Evolutionary conservation across 2,888 invertebrate species (phyloP).

Genomic region (Netelia melanura): DNA sequence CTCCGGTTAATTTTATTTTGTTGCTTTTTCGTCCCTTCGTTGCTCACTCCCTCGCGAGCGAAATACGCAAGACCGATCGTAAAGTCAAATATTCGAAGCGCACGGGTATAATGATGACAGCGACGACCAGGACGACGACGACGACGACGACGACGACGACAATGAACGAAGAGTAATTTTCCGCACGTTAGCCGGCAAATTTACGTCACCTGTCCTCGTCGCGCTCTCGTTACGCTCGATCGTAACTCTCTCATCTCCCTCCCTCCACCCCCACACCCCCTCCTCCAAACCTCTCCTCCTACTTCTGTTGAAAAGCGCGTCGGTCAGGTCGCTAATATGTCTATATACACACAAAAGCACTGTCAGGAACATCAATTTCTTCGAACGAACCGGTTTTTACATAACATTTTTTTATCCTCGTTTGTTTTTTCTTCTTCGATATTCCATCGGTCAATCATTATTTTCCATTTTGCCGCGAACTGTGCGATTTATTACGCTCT

Average conservation of each 20-base stretch:
- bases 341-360: conserved; percentile 1
- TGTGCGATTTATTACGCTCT: neutral
- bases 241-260: conserved; percentile 37
- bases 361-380: conserved; percentile 20
- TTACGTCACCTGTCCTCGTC: conserved; percentile 65
- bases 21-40: conserved; percentile 1
- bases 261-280: too few species aligned
- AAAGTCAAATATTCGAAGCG: conserved; percentile 62
- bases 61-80: conserved; percentile 44
- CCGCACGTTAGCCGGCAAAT: conserved; percentile 71
- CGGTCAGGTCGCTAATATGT: neutral
- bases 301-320: too few species aligned
- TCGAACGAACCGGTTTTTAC: neutral
- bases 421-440: too few species aligned
- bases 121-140: conserved; percentile 36
- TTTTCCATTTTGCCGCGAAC: too few species aligned
- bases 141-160: conserved; percentile 33
- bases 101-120: conserved; percentile 45
- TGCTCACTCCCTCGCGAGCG: neutral
- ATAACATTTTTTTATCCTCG: neutral
- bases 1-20: neutral
- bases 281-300: too few species aligned
- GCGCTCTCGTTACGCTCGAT: conserved; percentile 63
- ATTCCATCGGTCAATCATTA: too few species aligned
- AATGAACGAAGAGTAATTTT: conserved; percentile 68